A percentile compares a stretch with the other conserved stretches of the same genome.
Conservation (phyloP, 2,888 invertebrate genomes). For the Eumacrocentrus americanus region DNA sequence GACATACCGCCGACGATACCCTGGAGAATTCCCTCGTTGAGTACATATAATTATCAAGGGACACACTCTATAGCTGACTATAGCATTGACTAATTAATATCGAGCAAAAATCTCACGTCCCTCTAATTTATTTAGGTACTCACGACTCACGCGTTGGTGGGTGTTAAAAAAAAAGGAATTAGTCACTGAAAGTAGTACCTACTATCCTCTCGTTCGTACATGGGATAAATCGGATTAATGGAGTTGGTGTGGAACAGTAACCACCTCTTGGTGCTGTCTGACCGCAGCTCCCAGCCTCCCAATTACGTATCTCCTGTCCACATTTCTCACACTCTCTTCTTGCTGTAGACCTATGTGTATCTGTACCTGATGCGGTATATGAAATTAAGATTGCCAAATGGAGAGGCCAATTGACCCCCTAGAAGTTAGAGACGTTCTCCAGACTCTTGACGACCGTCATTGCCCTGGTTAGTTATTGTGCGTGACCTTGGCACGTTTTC, state of each 20-base stretch:
- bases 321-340: background rate
- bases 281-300: conserved; percentile 5
- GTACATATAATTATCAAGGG: conserved; percentile 5
- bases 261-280: background rate
- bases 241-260: background rate
- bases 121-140: too few species aligned
- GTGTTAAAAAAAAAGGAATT: background rate
- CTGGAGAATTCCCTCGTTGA: conserved; percentile 1
- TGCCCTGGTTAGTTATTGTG: conserved; percentile 1
- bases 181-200: background rate
- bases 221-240: conserved; percentile 11
- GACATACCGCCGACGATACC: too few species aligned
- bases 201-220: background rate
- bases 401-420: background rate
- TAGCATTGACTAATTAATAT: too few species aligned
- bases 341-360: background rate
- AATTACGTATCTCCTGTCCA: conserved; percentile 4
- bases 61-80: background rate
- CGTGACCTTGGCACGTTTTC: conserved; percentile 23
- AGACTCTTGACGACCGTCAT: background rate
- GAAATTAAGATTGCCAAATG: too few species aligned
- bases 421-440: too few species aligned
- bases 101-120: background rate
- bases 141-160: background rate
- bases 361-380: too few species aligned